Evolutionary conservation across 2,113 vertebrate genomes (phyloP), one percentile per base, ranked within the genome.

Genomic region (Micromys minutus): DNA sequence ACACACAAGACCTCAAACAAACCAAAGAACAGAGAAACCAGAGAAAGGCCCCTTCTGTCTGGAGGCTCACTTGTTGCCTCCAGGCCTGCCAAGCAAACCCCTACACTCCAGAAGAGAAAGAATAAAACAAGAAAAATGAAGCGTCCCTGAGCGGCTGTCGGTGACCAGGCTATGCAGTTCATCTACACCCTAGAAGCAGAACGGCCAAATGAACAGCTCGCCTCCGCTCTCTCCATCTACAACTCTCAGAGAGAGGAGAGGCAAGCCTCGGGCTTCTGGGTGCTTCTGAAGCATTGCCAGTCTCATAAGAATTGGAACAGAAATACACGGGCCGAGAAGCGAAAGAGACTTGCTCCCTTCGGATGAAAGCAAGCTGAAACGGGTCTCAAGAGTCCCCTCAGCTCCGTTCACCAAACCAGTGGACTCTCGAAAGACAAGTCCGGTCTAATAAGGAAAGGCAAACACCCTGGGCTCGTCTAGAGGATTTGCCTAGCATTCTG

Each of bases 241-340:
- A 50, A 21, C 36, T 90, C 90, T 90, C 61, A 47, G 34, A n/a
- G 31, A 26, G 63, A 67, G 7, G 86, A 93, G 94, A 87, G 50
- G 55, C 24, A 65, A 63, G 42, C 74, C 67, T 92, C 34, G 0
- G 12, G 34, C 17, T 17, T 75, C 83, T 71, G 47, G 59, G 19
- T 84, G 71, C 36, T 92, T 95, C 17, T 36, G 89, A 75, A 87
- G 79, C 57, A 84, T 83, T 76, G 85, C 47, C 81, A 63, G 65
- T 77, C 85, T 88, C 45, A 10, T 36, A 90, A 55, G 63, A 84
- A 77, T 52, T 61, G 12, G 67, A 86, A 89, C 75, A 92, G 80
- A 93, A 94, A 96, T 31, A 4, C 59, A 93, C 2, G 1, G 55
- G n/a, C 47, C 50, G 45, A 67, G 71, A 84, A 76, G 69, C 45